Conservation (phyloP, 1,140 invertebrate genomes). For the Muscidifurax raptorellus region DNA sequence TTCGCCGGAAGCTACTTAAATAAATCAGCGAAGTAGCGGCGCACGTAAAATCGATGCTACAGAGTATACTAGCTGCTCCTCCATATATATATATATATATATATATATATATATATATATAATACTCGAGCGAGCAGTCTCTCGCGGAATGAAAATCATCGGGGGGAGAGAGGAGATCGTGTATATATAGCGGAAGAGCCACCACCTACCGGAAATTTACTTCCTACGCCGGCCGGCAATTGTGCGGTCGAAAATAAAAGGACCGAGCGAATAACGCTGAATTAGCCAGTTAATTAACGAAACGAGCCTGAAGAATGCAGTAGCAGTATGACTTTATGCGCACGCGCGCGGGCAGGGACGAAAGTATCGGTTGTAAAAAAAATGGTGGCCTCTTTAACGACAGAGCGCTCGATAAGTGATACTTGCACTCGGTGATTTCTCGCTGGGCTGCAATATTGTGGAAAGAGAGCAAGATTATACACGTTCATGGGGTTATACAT, state of each 20-base stretch:
- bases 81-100: not conserved
- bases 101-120: not conserved
- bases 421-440: not conserved
- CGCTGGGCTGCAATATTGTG: not conserved
- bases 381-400: constrained; percentile 3
- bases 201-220: constrained; percentile 49
- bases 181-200: constrained; percentile 36
- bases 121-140: not conserved
- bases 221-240: constrained; percentile 36
- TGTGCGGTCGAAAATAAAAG: constrained; percentile 33
- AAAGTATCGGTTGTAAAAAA: constrained; percentile 17
- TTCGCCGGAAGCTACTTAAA: constrained; percentile 6
- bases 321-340: not conserved
- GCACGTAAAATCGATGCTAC: constrained; percentile 9
- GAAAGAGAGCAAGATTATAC: too few relatives aligned
- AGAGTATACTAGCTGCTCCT: not conserved
- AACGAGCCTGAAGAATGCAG: constrained; percentile 37
- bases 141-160: constrained; percentile 20
- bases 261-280: constrained; percentile 15
- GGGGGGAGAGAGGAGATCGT: not conserved
- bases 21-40: not conserved
- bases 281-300: constrained; percentile 44
- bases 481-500: too few relatives aligned
- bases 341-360: too few relatives aligned
- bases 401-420: not conserved